Base-by-base conservation (phyloP, 2,888 invertebrate species). In the Megalurothrips usitatus region DNA sequence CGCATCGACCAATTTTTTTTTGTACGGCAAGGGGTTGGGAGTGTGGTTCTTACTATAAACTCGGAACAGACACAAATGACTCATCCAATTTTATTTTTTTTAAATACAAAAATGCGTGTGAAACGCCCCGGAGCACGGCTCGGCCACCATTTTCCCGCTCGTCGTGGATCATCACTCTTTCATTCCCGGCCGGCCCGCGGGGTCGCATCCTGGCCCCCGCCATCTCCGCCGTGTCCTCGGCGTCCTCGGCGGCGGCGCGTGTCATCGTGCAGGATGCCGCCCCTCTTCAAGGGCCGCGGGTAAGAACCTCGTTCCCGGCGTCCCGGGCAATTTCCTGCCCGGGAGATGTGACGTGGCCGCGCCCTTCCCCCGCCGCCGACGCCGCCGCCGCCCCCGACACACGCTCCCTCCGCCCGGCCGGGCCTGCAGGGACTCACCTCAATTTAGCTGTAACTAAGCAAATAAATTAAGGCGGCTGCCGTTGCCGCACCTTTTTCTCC, bases 391-490 rank as follows among this genome's bases (percentile, higher is more conserved):
- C 34, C 34, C 34, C 34, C 6, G 34, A 43, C 34, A 43, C 34
- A 43, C 34, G 34, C 34, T 43, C 34, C 34, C 34, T 43, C 34
- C 34, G 34, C 3, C 34, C 34, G 34, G 34, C 34, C 34, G 34
- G 34, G 34, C 3, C 34, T 43, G 34, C 34, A 43, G 34, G 34
- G 34, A 4, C 23, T 12, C 68, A 26, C 68, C 68, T 75, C 68
- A 75, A 26, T 75, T 26, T 75, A 75, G 68, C 68, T 75, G 26
- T 75, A 75, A 26, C 68, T 75, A 75, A 75, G 68, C 68, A 26
- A 75, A 75, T 75, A 75, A 75, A 75, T 75, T 75, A 75, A 75
- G 12, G 68, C 68, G 68, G 58, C 58, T 19, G 19, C 58, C 34
- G 34, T 43, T 43, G 34, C 34, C 34, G 34, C 34, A 43, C 34